Percentiles rank a stretch among this genome's conserved stretches.
These are phyloP conservation scores for Gryllus bimaculatus DNA, from an alignment of 1,140 invertebrate genomes.

Conservation along the genomic window DNA sequence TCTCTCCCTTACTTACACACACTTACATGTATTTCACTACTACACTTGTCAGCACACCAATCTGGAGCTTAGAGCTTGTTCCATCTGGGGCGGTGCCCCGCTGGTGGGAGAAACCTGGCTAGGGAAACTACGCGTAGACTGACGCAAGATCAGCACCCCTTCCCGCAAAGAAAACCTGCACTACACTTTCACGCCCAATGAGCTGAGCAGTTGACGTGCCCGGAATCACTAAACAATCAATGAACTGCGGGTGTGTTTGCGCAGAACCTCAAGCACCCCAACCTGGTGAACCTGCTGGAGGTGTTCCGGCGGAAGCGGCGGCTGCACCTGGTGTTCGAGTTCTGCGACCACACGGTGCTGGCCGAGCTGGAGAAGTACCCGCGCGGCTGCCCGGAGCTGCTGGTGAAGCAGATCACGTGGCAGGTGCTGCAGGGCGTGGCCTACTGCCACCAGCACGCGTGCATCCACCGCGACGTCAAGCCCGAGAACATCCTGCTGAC, in stretches of 20 bases:
- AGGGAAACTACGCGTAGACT: no score
- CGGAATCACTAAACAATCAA: no score
- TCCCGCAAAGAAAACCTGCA: no score
- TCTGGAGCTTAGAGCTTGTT: no score
- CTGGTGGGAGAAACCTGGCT: no score
- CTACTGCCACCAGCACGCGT: constrained; percentile 94
- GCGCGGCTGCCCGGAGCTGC: constrained; percentile 67
- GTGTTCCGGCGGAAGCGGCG: constrained; percentile 94
- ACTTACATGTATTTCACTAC: no score
- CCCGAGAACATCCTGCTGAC: constrained; percentile 99
- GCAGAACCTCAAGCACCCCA: constrained; percentile 96
- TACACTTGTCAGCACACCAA: no score
- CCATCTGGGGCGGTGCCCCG: no score
- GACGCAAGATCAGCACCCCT: no score
- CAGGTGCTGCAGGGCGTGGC: constrained; percentile 90
- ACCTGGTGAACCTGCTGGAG: constrained; percentile 94
- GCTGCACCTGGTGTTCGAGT: constrained; percentile 97
- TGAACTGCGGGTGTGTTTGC: constrained; percentile 19
- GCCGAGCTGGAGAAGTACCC: constrained; percentile 92
- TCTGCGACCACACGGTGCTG: constrained; percentile 92
- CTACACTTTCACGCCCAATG: no score
- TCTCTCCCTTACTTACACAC: no score
- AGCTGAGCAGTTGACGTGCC: no score
- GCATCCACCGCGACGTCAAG: constrained; percentile 95
- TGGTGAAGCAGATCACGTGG: constrained; percentile 88